phyloP scores from a whole-genome alignment of 2,888 invertebrate species.

The Tipula unca region DNA sequence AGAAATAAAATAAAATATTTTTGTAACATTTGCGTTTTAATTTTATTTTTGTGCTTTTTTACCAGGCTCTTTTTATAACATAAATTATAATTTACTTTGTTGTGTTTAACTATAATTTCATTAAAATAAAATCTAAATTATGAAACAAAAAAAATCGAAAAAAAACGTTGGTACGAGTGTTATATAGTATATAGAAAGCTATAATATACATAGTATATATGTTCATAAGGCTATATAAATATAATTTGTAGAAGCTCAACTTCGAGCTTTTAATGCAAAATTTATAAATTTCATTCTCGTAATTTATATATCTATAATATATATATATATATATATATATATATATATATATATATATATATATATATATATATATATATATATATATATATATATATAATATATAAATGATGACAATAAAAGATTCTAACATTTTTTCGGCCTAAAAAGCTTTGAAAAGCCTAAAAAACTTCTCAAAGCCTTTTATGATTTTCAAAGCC shows the following conservation, averaged over 20 bases:
- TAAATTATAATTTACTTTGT: neutral
- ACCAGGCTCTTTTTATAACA: neutral
- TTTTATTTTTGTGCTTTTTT: neutral
- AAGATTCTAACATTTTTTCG: too few relatives aligned
- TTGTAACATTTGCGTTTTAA: neutral
- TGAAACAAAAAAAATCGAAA: neutral
- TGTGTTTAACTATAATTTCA: neutral
- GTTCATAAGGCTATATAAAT: too few relatives aligned
- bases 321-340: neutral
- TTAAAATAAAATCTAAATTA: slow-evolving; percentile 1
- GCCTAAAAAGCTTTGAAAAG: too few relatives aligned
- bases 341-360: too few relatives aligned
- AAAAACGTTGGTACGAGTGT: neutral
- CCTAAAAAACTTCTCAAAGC: too few relatives aligned
- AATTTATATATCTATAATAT: neutral
- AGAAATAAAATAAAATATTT: neutral
- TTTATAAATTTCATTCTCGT: neutral
- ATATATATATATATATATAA: neutral
- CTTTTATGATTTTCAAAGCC: too few relatives aligned
- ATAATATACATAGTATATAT: neutral
- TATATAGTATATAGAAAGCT: neutral
- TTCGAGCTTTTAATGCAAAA: neutral
- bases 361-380: too few relatives aligned
- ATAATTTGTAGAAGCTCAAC: too few relatives aligned
- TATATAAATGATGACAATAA: too few relatives aligned